Evolutionary conservation across 2,797 vertebrate genomes (phyloP).

Genomic region (Ctenochaetus hawaiiensis): DNA sequence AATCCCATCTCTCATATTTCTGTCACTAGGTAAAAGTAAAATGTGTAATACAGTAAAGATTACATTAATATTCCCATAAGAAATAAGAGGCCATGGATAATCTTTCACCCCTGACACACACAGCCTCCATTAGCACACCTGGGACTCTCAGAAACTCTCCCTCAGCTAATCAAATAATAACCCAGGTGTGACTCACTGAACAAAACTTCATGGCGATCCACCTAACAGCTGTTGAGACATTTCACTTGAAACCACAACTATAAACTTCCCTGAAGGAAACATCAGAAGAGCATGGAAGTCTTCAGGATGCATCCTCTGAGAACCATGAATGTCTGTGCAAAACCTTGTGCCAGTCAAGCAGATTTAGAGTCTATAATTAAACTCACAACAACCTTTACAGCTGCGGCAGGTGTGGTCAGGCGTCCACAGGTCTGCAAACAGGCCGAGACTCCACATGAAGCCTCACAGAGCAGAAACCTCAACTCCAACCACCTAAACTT

Average conservation of each 20-base stretch:
- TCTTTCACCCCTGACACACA: slow-evolving; percentile 14
- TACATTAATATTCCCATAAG: slow-evolving; percentile 29
- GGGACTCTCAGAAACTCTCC: slow-evolving; percentile 26
- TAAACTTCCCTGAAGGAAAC: neutral
- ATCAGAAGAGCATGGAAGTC: neutral
- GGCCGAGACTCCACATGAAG: neutral
- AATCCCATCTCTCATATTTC: slow-evolving; percentile 41
- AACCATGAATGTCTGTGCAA: neutral
- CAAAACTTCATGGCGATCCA: neutral
- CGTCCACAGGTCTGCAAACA: slow-evolving; percentile 1
- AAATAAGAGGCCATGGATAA: slow-evolving; percentile 42
- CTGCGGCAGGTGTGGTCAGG: neutral
- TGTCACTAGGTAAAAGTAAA: slow-evolving; percentile 37
- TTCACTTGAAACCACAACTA: neutral
- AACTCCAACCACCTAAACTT: slow-evolving; percentile 6
- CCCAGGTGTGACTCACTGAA: slow-evolving; percentile 35
- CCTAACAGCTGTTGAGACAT: neutral
- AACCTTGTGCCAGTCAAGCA: neutral
- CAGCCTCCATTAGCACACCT: slow-evolving; percentile 22
- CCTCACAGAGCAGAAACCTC: neutral
- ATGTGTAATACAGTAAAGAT: slow-evolving; percentile 30
- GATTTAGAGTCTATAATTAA: neutral
- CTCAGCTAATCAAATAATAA: slow-evolving; percentile 52
- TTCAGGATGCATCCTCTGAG: neutral
- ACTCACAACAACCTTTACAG: too few relatives aligned